Base-by-base conservation (phyloP, 2,113 vertebrate species). In the Cynocephalus volans region DNA sequence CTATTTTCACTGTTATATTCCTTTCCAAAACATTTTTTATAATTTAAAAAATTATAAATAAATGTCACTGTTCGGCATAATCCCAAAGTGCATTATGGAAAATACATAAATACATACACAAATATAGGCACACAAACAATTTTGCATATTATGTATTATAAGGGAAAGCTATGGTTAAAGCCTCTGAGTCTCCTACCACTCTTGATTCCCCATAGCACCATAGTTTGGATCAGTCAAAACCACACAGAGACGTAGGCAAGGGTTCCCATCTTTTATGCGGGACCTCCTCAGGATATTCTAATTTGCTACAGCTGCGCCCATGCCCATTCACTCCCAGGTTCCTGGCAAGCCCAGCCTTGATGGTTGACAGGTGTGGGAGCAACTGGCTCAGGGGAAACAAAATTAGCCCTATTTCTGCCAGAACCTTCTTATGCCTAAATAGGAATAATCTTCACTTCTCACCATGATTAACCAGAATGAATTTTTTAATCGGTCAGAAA, bases 301-400 rank as follows among this genome's bases (percentile, higher is more conserved):
- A 98, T 98, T 97, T 97, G 96, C 95, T 86, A 97, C 98, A 98
- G 97, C 98, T 98, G 98, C 1, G 84, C 90, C 92, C 96, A 96
- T 85, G 83, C 96, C 93, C 92, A 96, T 98, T 97, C 92, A 23
- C 84, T 95, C 84, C 72, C 36, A 90, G 95, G 97, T 58, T 97
- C 67, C 95, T 98, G 98, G 98, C 96, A 98, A 96, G 64, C 84
- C 58, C 83, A 86, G 92, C 70, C 81, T 90, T 98, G 98, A 97
- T 97, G 94, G 96, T 86, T 98, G 97, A 98, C 98, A 98, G 98
- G 97, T 98, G 98, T 97, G 95, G 81, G 70, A 97, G 84, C 85
- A 94, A 82, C 67, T 54, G 88, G 72, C 88, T 92, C 86, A 36
- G 70, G 24, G 24, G 31, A 21, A 58, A 36, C 52, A 64, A 90